Conservation (phyloP, 2,888 invertebrate genomes). For the Therioaphis trifolii region DNA sequence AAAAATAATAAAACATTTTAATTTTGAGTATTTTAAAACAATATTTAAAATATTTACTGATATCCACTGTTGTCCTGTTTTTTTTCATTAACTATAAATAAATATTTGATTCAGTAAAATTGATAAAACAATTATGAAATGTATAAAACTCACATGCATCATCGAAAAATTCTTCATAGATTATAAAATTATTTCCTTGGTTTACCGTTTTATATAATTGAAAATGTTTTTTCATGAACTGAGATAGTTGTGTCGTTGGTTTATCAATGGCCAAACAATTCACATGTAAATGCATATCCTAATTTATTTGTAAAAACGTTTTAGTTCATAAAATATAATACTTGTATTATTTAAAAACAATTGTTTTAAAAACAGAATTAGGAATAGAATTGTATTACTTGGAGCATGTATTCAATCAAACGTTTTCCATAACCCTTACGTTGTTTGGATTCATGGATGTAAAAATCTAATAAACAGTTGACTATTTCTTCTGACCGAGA, state of each 20-base stretch:
- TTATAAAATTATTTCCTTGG: neutral
- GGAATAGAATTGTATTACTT: conserved; percentile 71
- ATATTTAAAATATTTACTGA: neutral
- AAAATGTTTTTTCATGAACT: conserved; percentile 85
- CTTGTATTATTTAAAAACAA: too few species aligned
- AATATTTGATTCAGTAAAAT: neutral
- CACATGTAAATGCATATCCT: conserved; percentile 76
- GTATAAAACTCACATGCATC: neutral
- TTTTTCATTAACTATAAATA: neutral
- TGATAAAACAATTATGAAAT: too few species aligned
- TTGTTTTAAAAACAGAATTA: neutral
- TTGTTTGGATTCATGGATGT: conserved; percentile 85
- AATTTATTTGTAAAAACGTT: too few species aligned
- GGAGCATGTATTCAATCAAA: conserved; percentile 88
- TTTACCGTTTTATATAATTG: neutral
- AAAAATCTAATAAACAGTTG: conserved; percentile 93
- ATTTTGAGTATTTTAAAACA: too few species aligned
- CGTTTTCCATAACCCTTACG: conserved; percentile 85
- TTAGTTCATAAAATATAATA: conserved; percentile 1
- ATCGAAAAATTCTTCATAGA: conserved; percentile 16
- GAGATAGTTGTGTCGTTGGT: conserved; percentile 88
- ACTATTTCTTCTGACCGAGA: conserved; percentile 82
- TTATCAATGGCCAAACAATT: conserved; percentile 89
- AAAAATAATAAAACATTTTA: neutral
- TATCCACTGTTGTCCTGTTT: neutral